Percentiles rank a stretch among this genome's conserved stretches.
These are phyloP conservation scores for Saccopteryx leptura DNA, from an alignment of 2,113 vertebrate species.

Conservation along the genomic window DNA sequence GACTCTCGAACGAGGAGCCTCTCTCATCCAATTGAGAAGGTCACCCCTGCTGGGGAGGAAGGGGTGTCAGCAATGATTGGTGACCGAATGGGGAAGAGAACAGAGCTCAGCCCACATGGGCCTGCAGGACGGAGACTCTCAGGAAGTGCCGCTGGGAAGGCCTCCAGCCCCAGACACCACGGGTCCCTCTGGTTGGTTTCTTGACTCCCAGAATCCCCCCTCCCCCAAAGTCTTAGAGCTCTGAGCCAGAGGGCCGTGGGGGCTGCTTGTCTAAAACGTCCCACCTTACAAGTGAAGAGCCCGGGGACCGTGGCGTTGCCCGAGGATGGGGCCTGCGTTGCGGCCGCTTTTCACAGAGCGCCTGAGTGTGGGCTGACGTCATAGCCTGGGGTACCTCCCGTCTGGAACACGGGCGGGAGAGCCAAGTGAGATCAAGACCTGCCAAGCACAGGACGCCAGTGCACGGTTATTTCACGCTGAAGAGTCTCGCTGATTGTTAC, in stretches of 20 bases:
- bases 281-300: neutral
- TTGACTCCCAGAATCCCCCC: constrained; percentile 10
- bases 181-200: neutral
- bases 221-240: constrained; percentile 21
- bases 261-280: neutral
- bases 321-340: neutral
- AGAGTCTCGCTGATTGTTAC: neutral
- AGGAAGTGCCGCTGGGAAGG: neutral
- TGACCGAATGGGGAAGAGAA: neutral
- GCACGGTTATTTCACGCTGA: neutral
- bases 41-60: no score
- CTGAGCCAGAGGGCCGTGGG: neutral
- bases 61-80: fast-evolving
- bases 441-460: neutral
- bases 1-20: neutral
- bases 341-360: neutral
- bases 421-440: neutral
- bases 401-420: neutral
- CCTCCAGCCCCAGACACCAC: neutral
- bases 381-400: neutral
- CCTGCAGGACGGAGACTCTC: neutral
- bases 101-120: neutral
- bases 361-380: neutral
- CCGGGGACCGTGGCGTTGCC: neutral
- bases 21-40: neutral